Base-by-base conservation (phyloP, 2,113 vertebrate genomes). In the Silurus meridionalis region DNA sequence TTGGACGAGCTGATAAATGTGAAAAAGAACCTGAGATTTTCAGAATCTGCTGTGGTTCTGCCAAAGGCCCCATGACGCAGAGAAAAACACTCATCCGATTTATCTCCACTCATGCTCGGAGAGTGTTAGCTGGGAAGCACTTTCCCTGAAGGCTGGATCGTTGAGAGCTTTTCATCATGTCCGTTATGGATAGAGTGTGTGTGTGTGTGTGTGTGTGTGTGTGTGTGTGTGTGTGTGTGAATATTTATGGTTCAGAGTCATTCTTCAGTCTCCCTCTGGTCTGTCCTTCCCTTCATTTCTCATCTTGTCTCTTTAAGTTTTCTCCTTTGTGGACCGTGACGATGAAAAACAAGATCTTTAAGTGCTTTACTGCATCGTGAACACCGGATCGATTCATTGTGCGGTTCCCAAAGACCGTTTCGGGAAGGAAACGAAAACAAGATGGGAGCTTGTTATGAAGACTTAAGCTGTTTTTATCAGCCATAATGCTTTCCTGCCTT, bases 401-500 rank as follows among this genome's bases (percentile, higher is more conserved):
- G 81, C 55, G 23, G 48, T 69, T 83, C 69, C 37, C 14, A 83
- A 83, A 83, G n/a, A 83, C 63, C 15, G 50, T 83, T 8, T 83
- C 23, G 28, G 78, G 78, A 83, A 67, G 61, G 63, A 83, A 83
- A 83, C 55, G 58, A 55, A 77, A 85, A 46, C 84, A 80, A 79
- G 60, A 85, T 64, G 84, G 74, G 77, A 60, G 72, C 50, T 79
- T 66, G 58, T 67, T 66, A 67, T 57, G 48, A 79, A 50, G 72
- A 80, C 52, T 53, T 28, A 75, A 74, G 58, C 71, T 77, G 61
- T 83, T 83, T 83, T 83, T 66, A 83, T 67, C 81, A 67, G 81
- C 63, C 14, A 2, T 83, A 83, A 83, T 83, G 63, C 50, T 69
- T 83, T 83, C 81, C 81, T 83, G 81, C 48, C 50, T 83, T 83